Base-by-base conservation (phyloP, 2,797 vertebrate genomes). In the Chaunax sp. region DNA sequence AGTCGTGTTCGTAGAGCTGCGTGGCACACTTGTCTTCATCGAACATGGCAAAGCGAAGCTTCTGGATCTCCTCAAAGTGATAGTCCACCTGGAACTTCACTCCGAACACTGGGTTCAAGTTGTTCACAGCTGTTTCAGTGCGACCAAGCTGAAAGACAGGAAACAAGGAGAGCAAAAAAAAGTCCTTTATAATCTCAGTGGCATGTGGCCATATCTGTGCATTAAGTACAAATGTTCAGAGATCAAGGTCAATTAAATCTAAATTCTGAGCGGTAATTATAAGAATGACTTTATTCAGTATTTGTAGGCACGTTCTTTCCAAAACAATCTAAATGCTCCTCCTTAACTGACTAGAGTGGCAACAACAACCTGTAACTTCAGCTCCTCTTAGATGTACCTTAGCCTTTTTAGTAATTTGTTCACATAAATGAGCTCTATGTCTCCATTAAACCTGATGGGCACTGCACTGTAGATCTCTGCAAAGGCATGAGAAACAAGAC, bases 51-150 rank as follows among this genome's bases (percentile, higher is more conserved):
- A 99, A 99, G 83, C 97, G 98, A 28, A 99, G 95, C 90, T 97
- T 99, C 93, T 99, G 98, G 52, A 99, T 93, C 79, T 99, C 96
- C 73, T 99, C 98, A 38, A 99, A 99, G 90, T 96, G 97, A 82
- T 99, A 99, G 84, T 99, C 96, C 1, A 98, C 82, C 38, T 97
- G 88, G 23, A 99, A 99, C 91, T 99, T 99, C 85, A 95, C 95
- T 61, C 97, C 96, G 59, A 99, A 99, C 30, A 97, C 96, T 0
- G 97, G 98, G 80, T 99, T 99, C 88, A 99, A 90, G 87, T 99
- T 99, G 92, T 99, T 99, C 78, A 99, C 81, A 0, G 97, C 97
- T 0, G 98, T 99, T 86, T 99, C 98, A 3, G 98, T 98, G 84
- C 98, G 94, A 41, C 96, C 93, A 0, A 96, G 94, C 98, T 99